phyloP scores from a whole-genome alignment of 2,888 invertebrate genomes.

The Rhaphigaster nebulosa region DNA sequence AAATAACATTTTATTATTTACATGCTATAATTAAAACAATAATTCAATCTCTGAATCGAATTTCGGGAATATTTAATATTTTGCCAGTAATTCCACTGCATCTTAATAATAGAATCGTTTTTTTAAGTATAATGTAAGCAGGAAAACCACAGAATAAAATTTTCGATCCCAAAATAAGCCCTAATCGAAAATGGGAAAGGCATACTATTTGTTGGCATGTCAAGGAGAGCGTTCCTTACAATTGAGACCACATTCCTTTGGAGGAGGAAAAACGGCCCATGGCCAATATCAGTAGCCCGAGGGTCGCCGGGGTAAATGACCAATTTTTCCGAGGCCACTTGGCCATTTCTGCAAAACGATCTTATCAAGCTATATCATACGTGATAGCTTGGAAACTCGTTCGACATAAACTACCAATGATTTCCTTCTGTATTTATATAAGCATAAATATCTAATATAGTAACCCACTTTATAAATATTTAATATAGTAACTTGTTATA shows the following conservation, averaged over 20 bases:
- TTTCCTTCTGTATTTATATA: neutral
- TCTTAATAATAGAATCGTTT: neutral
- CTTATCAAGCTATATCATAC: neutral
- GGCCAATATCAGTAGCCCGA: neutral
- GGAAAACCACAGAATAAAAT: neutral
- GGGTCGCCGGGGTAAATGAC: neutral
- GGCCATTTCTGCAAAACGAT: slow-evolving; percentile 21
- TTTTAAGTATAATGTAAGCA: neutral
- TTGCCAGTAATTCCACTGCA: neutral
- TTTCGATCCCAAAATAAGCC: neutral
- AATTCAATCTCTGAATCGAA: too few relatives aligned
- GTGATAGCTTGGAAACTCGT: neutral
- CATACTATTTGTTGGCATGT: neutral
- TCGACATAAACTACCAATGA: neutral
- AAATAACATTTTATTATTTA: too few relatives aligned
- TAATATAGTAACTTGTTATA: too few relatives aligned
- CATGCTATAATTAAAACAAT: too few relatives aligned
- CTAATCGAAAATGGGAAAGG: neutral
- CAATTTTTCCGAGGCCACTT: slow-evolving; percentile 13
- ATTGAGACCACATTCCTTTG: neutral
- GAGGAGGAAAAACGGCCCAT: neutral
- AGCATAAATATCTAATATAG: neutral
- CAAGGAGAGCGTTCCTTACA: neutral
- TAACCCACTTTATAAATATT: too few relatives aligned
- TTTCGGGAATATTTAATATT: too few relatives aligned